phyloP scores from a whole-genome alignment of 2,113 vertebrate species.

The Ammodytes dubius region DNA sequence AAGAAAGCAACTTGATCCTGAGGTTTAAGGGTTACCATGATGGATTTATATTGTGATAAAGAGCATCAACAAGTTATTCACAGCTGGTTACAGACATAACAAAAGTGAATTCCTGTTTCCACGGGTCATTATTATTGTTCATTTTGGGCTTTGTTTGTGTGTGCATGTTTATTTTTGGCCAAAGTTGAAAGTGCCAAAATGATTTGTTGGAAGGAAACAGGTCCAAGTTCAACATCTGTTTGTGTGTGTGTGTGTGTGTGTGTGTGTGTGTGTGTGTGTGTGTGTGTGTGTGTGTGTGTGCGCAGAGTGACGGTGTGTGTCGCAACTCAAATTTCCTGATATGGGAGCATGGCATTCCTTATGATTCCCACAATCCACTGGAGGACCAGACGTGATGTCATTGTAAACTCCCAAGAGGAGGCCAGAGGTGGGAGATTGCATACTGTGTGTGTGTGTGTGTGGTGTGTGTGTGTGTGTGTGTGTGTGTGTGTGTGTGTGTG shows the following conservation, averaged over 20 bases:
- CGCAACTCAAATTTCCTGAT: slow-evolving; percentile 56
- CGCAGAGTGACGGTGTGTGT: slow-evolving; percentile 35
- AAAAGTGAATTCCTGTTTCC: neutral
- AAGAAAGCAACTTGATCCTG: slow-evolving; percentile 1
- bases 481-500: slow-evolving; percentile 19
- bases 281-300: slow-evolving; percentile 27
- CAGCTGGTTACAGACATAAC: neutral
- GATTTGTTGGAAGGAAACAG: slow-evolving; percentile 1
- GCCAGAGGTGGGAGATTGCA: slow-evolving; percentile 49
- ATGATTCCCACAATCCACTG: slow-evolving; percentile 73
- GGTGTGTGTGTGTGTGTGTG: slow-evolving; percentile 29
- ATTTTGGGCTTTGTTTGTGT: neutral
- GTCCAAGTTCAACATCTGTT: slow-evolving; percentile 1
- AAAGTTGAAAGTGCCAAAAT: neutral
- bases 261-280: slow-evolving; percentile 27
- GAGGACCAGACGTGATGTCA: slow-evolving; percentile 76
- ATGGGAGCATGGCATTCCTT: slow-evolving; percentile 69
- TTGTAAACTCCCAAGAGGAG: slow-evolving; percentile 48
- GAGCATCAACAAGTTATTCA: neutral
- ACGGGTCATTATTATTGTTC: neutral
- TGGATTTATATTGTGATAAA: neutral
- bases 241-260: slow-evolving; percentile 28
- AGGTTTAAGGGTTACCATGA: slow-evolving; percentile 11
- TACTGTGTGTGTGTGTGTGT: slow-evolving; percentile 5
- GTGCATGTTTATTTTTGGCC: neutral